phyloP scores from a whole-genome alignment of 53 echinoderm and acorn worm genomes.

The Zoroaster sp. region DNA sequence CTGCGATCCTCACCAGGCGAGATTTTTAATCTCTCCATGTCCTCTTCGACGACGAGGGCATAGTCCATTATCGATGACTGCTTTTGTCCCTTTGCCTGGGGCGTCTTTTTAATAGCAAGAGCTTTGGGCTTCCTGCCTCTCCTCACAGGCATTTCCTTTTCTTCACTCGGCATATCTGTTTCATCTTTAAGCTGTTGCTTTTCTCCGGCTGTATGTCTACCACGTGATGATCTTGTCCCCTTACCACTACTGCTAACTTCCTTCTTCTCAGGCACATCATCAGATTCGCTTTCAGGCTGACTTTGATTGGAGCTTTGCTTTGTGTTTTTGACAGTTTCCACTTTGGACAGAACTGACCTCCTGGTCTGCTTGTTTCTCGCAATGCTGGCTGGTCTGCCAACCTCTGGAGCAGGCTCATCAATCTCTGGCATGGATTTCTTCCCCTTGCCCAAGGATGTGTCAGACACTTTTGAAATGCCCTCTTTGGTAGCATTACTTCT shows the following conservation, averaged over 20 bases:
- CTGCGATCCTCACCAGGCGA: not conserved
- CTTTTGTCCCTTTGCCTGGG: not conserved
- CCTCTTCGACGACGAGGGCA: not conserved
- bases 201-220: not conserved
- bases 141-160: not conserved
- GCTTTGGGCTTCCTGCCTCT: slow-evolving; percentile 42
- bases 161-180: not conserved
- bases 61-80: slow-evolving; percentile 22
- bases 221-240: not conserved
- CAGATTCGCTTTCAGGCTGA: not conserved
- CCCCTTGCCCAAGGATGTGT: not conserved
- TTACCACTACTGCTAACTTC: not conserved
- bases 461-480: not conserved
- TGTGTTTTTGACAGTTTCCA: not conserved
- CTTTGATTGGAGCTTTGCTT: slow-evolving; percentile 10
- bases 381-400: not conserved
- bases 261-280: not conserved
- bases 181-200: not conserved
- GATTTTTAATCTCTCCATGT: not conserved
- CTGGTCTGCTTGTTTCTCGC: not conserved
- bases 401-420: slow-evolving; percentile 7
- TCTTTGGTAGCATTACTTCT: not conserved
- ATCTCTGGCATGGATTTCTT: not conserved
- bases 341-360: not conserved
- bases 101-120: not conserved